Evolutionary conservation across 2,888 invertebrate species (phyloP), one percentile per base, ranked within the genome.

Genomic region (Lasioglossum oenotherae): DNA sequence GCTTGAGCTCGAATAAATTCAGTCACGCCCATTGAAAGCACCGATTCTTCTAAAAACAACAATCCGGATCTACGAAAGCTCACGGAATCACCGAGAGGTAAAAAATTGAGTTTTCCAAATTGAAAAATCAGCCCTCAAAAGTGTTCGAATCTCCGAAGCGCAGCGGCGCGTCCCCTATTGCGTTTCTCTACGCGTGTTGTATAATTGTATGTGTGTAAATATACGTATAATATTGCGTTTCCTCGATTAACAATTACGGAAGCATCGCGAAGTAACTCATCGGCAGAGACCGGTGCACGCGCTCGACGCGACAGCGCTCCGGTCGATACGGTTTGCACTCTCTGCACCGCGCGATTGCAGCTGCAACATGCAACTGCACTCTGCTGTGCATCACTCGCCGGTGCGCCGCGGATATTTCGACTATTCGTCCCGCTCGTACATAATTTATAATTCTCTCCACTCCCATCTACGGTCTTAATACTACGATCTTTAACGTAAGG

Each of bases 401-500:
- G 69, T 38, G 69, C 69, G 69, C 38, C 69, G 69, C 69, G 69
- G 19, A 38, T 38, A 38, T 69, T 64, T 78, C 23, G 60, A 12
- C 41, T 64, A 44, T n/a, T 38, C 23, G 16, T 38, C 71, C 71
- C 44, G 53, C 69, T 41, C 71, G 71, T 41, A 71, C 71, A 41
- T 71, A 41, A 71, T 71, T 71, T 76, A 64, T 41, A 80, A 71
- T 74, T 74, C 74, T 49, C 74, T 41, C 69, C 74, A 74, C 74
- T 80, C 69, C 41, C 78, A 71, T 74, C 88, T 87, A 89, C 87
- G 84, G n/a, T 84, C 87, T 90, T 90, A 90, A 87, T 57, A 89
- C 90, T 90, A 90, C 83, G 80, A 88, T 85, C 87, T 91, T 92
- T 92, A 92, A 92, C 92, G 93, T 95, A 95, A 95, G 95, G 95